Evolutionary conservation across 2,888 invertebrate genomes (phyloP).

Genomic region (Norana najaformis): DNA sequence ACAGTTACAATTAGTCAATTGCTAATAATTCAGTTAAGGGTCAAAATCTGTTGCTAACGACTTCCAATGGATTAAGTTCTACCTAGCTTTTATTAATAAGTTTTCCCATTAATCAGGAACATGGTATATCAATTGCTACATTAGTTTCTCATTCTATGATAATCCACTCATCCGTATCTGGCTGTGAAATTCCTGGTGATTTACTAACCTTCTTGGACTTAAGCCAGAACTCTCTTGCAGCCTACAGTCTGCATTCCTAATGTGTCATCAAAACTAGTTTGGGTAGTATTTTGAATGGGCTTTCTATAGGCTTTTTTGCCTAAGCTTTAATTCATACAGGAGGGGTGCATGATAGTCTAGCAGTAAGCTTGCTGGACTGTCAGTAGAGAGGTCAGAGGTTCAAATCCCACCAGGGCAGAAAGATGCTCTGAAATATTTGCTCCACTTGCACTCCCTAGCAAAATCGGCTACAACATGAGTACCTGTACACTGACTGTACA

Average conservation of each 20-base stretch:
- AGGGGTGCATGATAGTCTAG: too few relatives aligned
- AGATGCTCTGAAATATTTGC: too few relatives aligned
- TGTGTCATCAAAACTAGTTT: not conserved
- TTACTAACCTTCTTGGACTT: not conserved
- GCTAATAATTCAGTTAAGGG: not conserved
- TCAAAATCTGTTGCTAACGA: not conserved
- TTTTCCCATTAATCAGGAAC: not conserved
- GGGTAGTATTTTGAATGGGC: not conserved
- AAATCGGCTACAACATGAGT: too few relatives aligned
- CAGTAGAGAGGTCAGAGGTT: too few relatives aligned
- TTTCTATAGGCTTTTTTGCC: not conserved
- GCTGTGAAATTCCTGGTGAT: not conserved
- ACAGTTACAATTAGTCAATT: not conserved
- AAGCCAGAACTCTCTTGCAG: not conserved
- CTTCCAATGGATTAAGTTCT: constrained; percentile 13
- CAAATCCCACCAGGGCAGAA: too few relatives aligned
- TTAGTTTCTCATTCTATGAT: not conserved
- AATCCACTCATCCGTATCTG: not conserved
- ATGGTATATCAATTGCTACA: not conserved
- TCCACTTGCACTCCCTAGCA: too few relatives aligned
- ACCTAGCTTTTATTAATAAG: not conserved
- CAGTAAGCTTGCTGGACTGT: not conserved
- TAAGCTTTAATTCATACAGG: not conserved
- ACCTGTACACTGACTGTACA: too few relatives aligned
- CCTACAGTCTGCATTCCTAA: not conserved